Evolutionary conservation across 2,888 invertebrate species (phyloP).

Genomic region (Ceratothoa steindachneri): DNA sequence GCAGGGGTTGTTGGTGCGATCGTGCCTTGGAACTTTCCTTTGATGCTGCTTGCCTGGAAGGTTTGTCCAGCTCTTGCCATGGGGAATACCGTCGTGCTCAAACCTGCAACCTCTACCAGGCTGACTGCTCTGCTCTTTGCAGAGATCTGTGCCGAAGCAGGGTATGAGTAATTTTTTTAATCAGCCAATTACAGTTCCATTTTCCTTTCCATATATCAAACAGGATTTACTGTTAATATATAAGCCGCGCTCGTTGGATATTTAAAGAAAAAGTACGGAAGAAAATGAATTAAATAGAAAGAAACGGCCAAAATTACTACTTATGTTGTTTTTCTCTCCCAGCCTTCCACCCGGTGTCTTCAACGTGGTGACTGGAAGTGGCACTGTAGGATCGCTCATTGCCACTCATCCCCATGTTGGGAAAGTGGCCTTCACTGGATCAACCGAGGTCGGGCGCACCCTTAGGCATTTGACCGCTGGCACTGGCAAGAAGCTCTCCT

Average conservation of each 20-base stretch:
- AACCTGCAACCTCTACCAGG: constrained; percentile 55
- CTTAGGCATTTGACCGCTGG: constrained; percentile 53
- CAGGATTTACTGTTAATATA: no score
- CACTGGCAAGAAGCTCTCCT: constrained; percentile 53
- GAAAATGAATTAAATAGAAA: background rate
- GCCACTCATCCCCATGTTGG: constrained; percentile 53
- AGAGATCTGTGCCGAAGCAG: constrained; percentile 57
- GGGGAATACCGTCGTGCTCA: constrained; percentile 57
- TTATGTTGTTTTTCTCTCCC: background rate
- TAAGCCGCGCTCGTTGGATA: no score
- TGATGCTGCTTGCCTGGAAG: constrained; percentile 56
- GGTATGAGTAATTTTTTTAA: constrained; percentile 52
- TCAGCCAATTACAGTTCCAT: no score
- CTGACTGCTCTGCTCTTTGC: constrained; percentile 55
- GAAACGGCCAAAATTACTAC: no score
- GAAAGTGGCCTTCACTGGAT: constrained; percentile 54
- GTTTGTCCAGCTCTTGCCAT: constrained; percentile 57
- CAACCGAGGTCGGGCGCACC: constrained; percentile 53
- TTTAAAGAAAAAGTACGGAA: no score
- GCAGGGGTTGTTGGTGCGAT: constrained; percentile 55
- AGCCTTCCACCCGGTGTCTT: constrained; percentile 56
- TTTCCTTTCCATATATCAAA: no score
- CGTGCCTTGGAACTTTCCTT: constrained; percentile 56
- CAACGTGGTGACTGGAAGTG: constrained; percentile 54
- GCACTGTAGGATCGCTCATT: constrained; percentile 52